Evolutionary conservation across 2,888 invertebrate genomes (phyloP), one percentile per base, ranked within the genome.

Genomic region (Tetanocera ferruginea): DNA sequence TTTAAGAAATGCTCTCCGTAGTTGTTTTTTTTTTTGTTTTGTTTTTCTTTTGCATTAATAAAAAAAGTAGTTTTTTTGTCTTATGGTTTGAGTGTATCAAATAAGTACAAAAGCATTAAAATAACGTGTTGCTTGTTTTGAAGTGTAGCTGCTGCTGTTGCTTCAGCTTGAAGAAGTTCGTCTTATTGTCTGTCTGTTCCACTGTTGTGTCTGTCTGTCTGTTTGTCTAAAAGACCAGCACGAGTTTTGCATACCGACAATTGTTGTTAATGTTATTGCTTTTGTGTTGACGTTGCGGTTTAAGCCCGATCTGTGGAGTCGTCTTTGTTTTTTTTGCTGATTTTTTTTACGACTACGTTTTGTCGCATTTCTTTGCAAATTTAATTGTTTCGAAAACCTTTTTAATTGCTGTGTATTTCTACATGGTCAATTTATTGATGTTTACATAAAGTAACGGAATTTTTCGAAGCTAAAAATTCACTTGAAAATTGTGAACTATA

Each of bases 211-310:
- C 81, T 80, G 11, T 34, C 51, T 52, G 5, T 52, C 80, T 80
- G 43, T 51, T 80, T 81, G 23, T 31, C 43, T 31, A n/a, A n/a
- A n/a, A n/a, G 19, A 34, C 80, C 81, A 85, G 84, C 86, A 86
- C 85, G 86, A 85, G 84, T 84, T 85, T 85, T 86, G 85, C 86
- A 86, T 86, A 85, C 85, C 84, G 83, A 83, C 83, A 83, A 82
- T 81, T 79, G 62, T 55, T 60, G 49, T 19, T 52, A 43, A 23
- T 19, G 14, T n/a, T 25, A 57, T 66, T 25, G 19, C 51, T 28
- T 28, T 23, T 66, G 49, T 19, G 23, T 34, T 31, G 25, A 23
- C 9, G 49, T 74, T n/a, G 3, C 57, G 14, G 23, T 72, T 57
- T 37, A 31, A 57, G 62, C 25, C 28, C 14, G 37, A 23, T 8